phyloP scores from a whole-genome alignment of 2,113 vertebrate species.

The Alexandromys fortis region DNA sequence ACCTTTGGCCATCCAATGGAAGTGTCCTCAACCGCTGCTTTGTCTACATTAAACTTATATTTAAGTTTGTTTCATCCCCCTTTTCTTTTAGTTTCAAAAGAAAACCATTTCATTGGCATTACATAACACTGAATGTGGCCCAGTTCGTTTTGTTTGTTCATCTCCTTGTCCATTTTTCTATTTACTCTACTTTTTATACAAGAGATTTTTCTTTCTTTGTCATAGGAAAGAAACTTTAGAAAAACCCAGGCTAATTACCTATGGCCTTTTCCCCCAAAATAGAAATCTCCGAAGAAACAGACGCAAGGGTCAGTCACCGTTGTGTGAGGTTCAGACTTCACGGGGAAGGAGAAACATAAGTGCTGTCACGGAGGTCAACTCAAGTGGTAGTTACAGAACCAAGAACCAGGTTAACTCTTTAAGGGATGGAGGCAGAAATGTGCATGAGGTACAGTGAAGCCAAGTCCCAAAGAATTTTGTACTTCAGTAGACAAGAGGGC shows the following conservation, averaged over 20 bases:
- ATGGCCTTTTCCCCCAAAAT: slow-evolving; percentile 18
- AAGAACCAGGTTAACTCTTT: background rate
- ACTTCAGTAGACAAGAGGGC: background rate
- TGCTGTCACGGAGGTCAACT: background rate
- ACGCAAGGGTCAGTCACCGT: background rate
- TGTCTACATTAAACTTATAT: background rate
- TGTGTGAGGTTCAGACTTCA: background rate
- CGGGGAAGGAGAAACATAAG: background rate
- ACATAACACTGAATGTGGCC: background rate
- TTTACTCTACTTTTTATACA: background rate
- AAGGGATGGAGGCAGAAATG: background rate
- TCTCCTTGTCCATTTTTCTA: slow-evolving; percentile 12
- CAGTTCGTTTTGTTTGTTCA: background rate
- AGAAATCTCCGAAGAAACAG: background rate
- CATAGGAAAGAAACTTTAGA: background rate
- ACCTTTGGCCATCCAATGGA: background rate
- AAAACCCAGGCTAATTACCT: background rate
- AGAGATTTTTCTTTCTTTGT: background rate
- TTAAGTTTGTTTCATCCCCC: background rate
- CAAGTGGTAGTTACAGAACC: background rate
- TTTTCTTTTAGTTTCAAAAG: background rate
- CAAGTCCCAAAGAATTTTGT: background rate
- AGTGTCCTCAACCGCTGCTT: background rate
- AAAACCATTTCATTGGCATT: background rate
- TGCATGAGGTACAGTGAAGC: background rate